These are phyloP conservation scores for Acronicta aceris DNA, from an alignment of 2,888 invertebrate genomes.

Conservation along the genomic window DNA sequence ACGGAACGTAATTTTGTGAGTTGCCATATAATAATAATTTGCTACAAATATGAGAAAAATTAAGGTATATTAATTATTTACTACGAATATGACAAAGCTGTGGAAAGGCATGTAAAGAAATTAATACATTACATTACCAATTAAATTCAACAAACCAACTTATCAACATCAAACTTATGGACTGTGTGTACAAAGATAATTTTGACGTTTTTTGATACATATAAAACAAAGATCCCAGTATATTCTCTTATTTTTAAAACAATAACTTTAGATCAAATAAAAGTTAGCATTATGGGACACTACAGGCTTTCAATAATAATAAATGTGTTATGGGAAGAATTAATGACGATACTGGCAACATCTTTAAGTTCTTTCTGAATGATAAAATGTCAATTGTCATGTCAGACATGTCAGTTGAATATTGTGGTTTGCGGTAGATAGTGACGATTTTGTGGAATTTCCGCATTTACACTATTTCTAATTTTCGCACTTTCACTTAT, in stretches of 20 bases:
- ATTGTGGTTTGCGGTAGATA: slow-evolving; percentile 76
- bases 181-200: too few species aligned
- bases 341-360: slow-evolving; percentile 54
- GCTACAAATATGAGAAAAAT: background rate
- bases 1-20: slow-evolving; percentile 15
- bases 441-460: slow-evolving; percentile 58
- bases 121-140: too few species aligned
- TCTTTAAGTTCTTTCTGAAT: slow-evolving; percentile 27
- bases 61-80: background rate
- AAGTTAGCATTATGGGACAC: too few species aligned
- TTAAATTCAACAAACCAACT: too few species aligned
- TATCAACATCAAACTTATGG: too few species aligned
- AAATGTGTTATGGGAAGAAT: slow-evolving; percentile 13
- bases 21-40: slow-evolving; percentile 15
- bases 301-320: too few species aligned
- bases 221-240: too few species aligned
- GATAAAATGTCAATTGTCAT: slow-evolving; percentile 65
- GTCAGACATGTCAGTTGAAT: slow-evolving; percentile 72
- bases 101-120: too few species aligned
- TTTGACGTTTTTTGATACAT: too few species aligned
- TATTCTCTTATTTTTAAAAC: too few species aligned
- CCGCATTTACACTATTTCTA: slow-evolving; percentile 63
- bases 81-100: too few species aligned
- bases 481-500: slow-evolving; percentile 77
- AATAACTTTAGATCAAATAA: too few species aligned